Evolutionary conservation across 1,140 invertebrate species (phyloP).

Genomic region (Cylas formicarius): DNA sequence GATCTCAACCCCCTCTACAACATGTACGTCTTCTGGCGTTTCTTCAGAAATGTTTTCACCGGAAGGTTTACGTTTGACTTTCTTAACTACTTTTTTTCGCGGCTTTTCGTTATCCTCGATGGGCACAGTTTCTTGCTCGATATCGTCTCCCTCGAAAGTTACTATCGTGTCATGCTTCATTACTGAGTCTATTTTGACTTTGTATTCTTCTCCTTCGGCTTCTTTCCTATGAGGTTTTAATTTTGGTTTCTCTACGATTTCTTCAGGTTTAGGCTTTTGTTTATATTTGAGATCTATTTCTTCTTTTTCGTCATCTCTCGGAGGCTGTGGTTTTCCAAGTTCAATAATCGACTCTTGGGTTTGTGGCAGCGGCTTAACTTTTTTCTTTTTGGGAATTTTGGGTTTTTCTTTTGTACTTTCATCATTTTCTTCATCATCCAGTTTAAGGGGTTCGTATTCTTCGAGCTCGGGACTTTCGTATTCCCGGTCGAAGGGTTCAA

Average conservation of each 20-base stretch:
- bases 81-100: conserved; percentile 19
- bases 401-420: conserved; percentile 42
- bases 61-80: conserved; percentile 16
- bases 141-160: conserved; percentile 16
- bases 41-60: conserved; percentile 11
- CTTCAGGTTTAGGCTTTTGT: conserved; percentile 45
- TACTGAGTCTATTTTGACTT: conserved; percentile 9
- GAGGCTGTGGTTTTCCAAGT: conserved; percentile 48
- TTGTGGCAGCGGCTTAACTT: conserved; percentile 46
- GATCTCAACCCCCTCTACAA: conserved; percentile 7
- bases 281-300: conserved; percentile 53
- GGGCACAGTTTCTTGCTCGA: conserved; percentile 12
- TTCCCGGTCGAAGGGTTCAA: conserved; percentile 35
- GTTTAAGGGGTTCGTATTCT: conserved; percentile 39
- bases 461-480: conserved; percentile 35
- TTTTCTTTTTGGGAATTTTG: conserved; percentile 44
- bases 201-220: conserved; percentile 31
- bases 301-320: conserved; percentile 45
- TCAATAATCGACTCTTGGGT: conserved; percentile 46
- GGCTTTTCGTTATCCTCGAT: conserved; percentile 14
- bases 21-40: conserved; percentile 14
- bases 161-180: conserved; percentile 21
- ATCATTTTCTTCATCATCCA: conserved; percentile 30
- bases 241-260: conserved; percentile 44
- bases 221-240: conserved; percentile 48